Percentiles rank a stretch among this genome's conserved stretches.
phyloP scores from a whole-genome alignment of 2,797 vertebrate species.

The Phalanger gymnotis region DNA sequence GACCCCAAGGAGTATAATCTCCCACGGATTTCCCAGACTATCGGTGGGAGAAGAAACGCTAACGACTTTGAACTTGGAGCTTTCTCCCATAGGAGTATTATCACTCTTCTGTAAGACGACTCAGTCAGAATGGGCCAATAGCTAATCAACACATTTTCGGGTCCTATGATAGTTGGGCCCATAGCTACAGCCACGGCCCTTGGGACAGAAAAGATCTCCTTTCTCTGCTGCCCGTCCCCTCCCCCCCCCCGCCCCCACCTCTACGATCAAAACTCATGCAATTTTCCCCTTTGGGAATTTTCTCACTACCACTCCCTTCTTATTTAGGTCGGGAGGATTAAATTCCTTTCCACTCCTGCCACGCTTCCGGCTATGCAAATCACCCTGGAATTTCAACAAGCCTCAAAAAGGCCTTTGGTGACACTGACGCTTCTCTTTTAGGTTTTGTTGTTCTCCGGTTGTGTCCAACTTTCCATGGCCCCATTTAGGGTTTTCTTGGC shows the following conservation, averaged over 20 bases:
- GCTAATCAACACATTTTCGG: background rate
- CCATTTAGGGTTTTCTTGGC: background rate
- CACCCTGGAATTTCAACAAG: background rate
- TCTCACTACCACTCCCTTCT: background rate
- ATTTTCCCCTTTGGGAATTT: background rate
- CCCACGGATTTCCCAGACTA: background rate
- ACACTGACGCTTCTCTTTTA: background rate
- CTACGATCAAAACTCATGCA: too few species aligned
- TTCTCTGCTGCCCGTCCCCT: too few species aligned
- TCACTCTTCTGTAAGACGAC: background rate
- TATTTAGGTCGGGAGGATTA: background rate
- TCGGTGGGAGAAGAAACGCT: background rate
- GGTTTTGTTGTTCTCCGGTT: too few species aligned
- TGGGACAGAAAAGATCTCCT: background rate
- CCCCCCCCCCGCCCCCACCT: too few species aligned
- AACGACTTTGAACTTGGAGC: background rate
- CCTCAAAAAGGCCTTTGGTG: background rate
- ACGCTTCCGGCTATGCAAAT: background rate
- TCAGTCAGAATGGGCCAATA: background rate
- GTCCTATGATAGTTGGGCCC: background rate
- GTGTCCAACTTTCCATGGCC: too few species aligned
- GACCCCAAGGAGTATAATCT: background rate
- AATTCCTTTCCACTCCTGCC: background rate
- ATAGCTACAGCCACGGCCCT: background rate
- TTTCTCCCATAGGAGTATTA: background rate